Evolutionary conservation across 2,113 vertebrate species (phyloP).

Genomic region (Oreotragus oreotragus): DNA sequence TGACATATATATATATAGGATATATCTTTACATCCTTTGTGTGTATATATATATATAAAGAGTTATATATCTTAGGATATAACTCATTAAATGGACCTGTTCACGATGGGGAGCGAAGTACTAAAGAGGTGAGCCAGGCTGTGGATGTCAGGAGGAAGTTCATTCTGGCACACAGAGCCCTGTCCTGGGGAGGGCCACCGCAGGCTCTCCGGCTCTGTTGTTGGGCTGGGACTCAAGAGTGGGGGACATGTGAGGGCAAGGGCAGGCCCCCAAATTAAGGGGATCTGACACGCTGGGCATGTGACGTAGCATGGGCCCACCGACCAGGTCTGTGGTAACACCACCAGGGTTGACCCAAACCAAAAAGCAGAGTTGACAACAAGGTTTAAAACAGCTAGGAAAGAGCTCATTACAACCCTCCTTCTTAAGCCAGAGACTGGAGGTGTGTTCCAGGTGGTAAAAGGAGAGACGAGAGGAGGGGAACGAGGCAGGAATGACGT

Average conservation of each 20-base stretch:
- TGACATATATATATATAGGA: background rate
- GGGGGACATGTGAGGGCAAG: background rate
- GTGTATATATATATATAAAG: background rate
- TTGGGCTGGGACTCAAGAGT: background rate
- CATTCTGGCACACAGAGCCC: background rate
- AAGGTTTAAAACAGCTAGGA: background rate
- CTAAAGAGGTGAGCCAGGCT: background rate
- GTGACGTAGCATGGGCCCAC: too few relatives aligned
- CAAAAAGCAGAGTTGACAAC: background rate
- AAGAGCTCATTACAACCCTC: background rate
- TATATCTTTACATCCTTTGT: background rate
- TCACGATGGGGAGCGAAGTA: background rate
- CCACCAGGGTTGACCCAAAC: background rate
- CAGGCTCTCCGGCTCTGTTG: background rate
- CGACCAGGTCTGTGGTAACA: background rate
- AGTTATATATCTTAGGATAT: background rate
- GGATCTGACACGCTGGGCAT: background rate
- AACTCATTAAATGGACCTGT: background rate
- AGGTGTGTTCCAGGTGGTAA: background rate
- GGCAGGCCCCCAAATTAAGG: background rate
- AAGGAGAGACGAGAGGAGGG: background rate
- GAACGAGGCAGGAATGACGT: rapidly evolving
- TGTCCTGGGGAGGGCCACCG: background rate
- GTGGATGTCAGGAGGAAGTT: background rate
- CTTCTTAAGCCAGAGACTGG: background rate